Percentiles rank a stretch among this genome's conserved stretches.
Evolutionary conservation across 2,113 vertebrate genomes (phyloP).

Genomic region (Sialia sialis): DNA sequence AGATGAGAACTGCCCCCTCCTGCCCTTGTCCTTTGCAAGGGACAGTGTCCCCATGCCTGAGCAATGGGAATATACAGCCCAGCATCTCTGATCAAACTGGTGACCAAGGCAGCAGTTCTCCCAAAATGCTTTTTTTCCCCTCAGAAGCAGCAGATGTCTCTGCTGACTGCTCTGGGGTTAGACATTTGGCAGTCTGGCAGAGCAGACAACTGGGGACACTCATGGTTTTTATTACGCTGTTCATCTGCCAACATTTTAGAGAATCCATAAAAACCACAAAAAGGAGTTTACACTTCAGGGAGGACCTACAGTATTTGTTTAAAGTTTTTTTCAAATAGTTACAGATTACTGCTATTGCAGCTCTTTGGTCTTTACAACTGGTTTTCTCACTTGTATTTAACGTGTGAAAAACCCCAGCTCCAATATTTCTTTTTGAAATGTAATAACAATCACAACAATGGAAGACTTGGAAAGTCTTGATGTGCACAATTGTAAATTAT

Average conservation of each 20-base stretch:
- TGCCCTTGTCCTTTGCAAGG: fast-evolving
- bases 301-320: background rate
- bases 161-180: background rate
- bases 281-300: background rate
- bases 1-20: background rate
- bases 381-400: background rate
- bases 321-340: background rate
- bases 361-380: background rate
- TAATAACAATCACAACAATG: background rate
- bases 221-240: background rate
- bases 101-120: background rate
- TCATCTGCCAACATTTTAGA: background rate
- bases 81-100: background rate
- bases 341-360: background rate
- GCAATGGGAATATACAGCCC: background rate
- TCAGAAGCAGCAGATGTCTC: background rate
- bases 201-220: background rate
- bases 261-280: background rate
- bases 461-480: background rate
- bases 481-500: background rate
- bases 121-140: background rate
- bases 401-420: background rate
- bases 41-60: fast-evolving
- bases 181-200: background rate
- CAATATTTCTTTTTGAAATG: background rate